Conservation (phyloP, 2,113 vertebrate genomes). For the Rhynchopsitta pachyrhyncha region DNA sequence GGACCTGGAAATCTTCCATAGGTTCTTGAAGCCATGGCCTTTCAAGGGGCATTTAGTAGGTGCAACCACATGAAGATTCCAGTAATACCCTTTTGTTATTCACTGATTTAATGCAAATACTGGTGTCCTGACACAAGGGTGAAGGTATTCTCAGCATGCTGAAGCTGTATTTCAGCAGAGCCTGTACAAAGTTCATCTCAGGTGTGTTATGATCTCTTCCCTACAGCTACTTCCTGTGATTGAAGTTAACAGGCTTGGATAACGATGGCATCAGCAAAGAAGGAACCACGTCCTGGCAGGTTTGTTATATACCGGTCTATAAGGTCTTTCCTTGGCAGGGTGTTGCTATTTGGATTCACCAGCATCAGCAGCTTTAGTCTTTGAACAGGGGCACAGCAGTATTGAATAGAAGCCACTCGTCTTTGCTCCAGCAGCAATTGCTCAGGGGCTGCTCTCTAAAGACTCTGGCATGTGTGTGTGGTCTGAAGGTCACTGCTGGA, state of each 20-base stretch:
- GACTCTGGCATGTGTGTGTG: background rate
- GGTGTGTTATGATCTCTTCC: background rate
- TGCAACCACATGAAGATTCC: constrained; percentile 18
- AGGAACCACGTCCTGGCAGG: background rate
- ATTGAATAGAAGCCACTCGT: background rate
- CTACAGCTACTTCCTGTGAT: background rate
- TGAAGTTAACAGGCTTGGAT: background rate
- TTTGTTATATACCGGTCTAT: background rate
- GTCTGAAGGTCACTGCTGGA: constrained; percentile 50
- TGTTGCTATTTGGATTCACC: background rate
- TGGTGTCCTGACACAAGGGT: constrained; percentile 7
- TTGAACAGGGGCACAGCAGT: background rate
- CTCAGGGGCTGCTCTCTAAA: background rate
- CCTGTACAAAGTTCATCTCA: background rate
- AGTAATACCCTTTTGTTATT: background rate
- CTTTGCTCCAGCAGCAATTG: background rate
- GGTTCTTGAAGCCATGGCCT: background rate
- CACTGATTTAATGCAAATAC: background rate
- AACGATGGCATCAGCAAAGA: background rate
- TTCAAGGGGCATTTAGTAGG: background rate
- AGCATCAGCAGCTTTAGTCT: background rate
- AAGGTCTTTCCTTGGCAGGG: background rate
- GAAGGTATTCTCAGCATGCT: background rate
- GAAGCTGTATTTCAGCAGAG: background rate
- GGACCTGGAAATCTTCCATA: background rate